Base-by-base conservation (phyloP, 2,113 vertebrate species). In the Sorex fumeus region DNA sequence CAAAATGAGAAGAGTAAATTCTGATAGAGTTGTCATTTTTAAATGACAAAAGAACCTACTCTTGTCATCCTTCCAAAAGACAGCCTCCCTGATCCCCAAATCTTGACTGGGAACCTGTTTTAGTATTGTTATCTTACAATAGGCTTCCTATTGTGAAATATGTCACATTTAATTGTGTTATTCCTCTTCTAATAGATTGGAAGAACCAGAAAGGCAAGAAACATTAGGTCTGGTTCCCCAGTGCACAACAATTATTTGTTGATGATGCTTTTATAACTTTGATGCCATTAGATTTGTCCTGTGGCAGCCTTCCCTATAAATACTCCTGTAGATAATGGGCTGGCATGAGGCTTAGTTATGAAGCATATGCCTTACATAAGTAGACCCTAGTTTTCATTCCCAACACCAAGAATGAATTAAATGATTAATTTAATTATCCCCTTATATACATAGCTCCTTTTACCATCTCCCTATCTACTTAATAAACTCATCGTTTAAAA, bases 1-100 rank as follows among this genome's bases (percentile, higher is more conserved):
- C 76, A 88, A 94, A 90, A 90, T 84, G 4, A 88, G 43, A 86
- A 77, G 13, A 80, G 60, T 93, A 79, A 85, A 94, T 91, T 75
- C 62, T 76, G 69, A 80, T 6, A 77, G 4, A 69, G 27, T 34
- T 93, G 32, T 91, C 50, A 80, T 53, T 86, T 82, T 83, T 92
- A 90, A 50, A 93, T 91, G 50, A 9, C 12, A 45, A 81, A 91
- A 83, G 25, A 75, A 77, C 16, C n/a, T 82, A 19, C 36, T 70
- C 36, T 70, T 23, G 27, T 16, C 34, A 53, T 86, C 50, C 13
- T 76, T 28, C 28, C 28, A 27, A 62, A 89, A 50, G 47, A 50
- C 47, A 88, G 15, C 60, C 13, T 60, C 78, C 34, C 30, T 40
- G 18, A 76, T 62, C 50, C 45, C 30, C 57, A 81, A 45, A 23